Evolutionary conservation across 2,797 vertebrate species (phyloP).

Genomic region (Periparus ater): DNA sequence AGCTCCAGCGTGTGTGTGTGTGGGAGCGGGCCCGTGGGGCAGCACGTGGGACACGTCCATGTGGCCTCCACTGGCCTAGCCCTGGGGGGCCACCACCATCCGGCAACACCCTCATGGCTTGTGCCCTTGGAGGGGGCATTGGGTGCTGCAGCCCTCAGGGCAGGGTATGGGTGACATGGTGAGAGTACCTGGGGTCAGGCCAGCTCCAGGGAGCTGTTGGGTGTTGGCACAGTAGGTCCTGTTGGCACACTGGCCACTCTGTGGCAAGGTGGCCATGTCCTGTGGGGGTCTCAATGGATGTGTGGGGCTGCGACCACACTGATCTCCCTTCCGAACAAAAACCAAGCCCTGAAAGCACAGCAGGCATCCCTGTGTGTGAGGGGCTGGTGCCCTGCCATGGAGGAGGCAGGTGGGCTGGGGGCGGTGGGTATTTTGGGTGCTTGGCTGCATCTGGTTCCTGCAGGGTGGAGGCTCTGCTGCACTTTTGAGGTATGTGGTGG

Average conservation of each 20-base stretch:
- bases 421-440: background rate
- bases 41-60: fast-evolving
- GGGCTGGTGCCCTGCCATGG: background rate
- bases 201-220: background rate
- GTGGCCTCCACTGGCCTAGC: background rate
- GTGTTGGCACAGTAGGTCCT: fast-evolving
- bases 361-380: fast-evolving
- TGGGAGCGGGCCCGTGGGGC: background rate
- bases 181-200: fast-evolving
- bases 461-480: background rate
- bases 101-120: fast-evolving
- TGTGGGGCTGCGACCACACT: fast-evolving
- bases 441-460: background rate
- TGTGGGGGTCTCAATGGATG: fast-evolving
- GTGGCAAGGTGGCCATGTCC: fast-evolving
- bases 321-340: fast-evolving
- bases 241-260: fast-evolving
- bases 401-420: background rate
- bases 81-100: too few relatives aligned
- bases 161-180: fast-evolving
- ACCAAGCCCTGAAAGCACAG: fast-evolving
- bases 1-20: background rate
- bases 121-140: fast-evolving
- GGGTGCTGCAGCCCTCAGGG: fast-evolving
- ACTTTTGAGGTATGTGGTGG: background rate